Base-by-base conservation (phyloP, 92 coral and sea anemone genomes). In the Desmophyllum pertusum region DNA sequence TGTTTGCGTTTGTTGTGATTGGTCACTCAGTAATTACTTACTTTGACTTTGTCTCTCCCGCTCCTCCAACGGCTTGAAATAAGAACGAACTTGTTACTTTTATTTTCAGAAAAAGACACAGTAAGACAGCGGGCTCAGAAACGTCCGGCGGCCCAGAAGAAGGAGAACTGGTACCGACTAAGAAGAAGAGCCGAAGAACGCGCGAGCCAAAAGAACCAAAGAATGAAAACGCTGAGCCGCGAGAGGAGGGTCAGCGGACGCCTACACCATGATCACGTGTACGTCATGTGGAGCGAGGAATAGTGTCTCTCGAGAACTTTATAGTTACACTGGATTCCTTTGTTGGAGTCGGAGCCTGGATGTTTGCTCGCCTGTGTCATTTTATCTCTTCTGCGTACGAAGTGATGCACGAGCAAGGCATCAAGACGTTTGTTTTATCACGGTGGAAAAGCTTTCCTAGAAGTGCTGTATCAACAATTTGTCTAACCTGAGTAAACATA, bases 131-230 rank as follows among this genome's bases (percentile, higher is more conserved):
- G 14, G 92, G 85, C 43, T 85, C 90, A 43, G 98, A 94, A 79
- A 84, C 89, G 31, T 85, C 91, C 74, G 92, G 93, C 25, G 98
- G 92, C 53, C 92, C 84, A 65, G 99, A 96, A 75, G 99, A 96
- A 70, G 98, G 92, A 30, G 99, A 96, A 81, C 87, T 94, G 70
- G 93, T 89, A 33, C 68, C 93, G 9, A 96, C 83, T 78, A 95
- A 95, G 90, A 96, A 90, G 83, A 96, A 95, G 74, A 93, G 99
- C 37, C 91, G 98, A 81, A 84, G 94, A 66, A 92, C 95, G 57
- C 95, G 93, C 31, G 93, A 92, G 75, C 75, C 91, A 68, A 86
- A 94, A 83, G 91, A 89, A 89, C 85, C 88, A 25, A 89, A 85
- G 38, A 80, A 83, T 65, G 95, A 90, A 40, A 93, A 91, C 67